These are phyloP conservation scores for Idaea dimidiata DNA, from an alignment of 2,888 invertebrate species.

Conservation along the genomic window DNA sequence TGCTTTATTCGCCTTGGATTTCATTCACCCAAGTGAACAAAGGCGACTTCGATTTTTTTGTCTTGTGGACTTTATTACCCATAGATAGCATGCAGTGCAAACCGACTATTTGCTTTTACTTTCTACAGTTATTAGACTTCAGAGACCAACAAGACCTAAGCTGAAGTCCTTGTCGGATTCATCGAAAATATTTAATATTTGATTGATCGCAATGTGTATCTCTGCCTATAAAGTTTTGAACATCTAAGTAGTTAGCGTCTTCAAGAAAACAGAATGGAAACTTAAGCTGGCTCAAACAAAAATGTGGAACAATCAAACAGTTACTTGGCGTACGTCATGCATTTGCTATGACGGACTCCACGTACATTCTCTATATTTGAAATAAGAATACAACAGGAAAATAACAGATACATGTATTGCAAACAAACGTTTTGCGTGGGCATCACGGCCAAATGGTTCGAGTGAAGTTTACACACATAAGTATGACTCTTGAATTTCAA, in stretches of 20 bases:
- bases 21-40: no score
- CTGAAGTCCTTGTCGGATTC: no score
- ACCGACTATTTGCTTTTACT: no score
- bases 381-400: conserved; percentile 23
- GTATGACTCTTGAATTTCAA: background rate
- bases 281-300: background rate
- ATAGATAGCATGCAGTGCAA: no score
- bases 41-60: no score
- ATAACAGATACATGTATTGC: conserved; percentile 13
- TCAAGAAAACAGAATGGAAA: background rate
- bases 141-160: no score
- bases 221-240: no score
- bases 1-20: no score
- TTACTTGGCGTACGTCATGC: conserved; percentile 7
- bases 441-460: conserved; percentile 18
- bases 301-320: conserved; percentile 1
- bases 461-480: background rate
- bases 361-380: conserved; percentile 16
- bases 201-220: no score
- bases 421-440: conserved; percentile 21
- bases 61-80: no score
- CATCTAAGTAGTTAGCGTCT: no score
- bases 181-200: background rate
- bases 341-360: conserved; percentile 10
- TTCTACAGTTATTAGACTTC: no score